Evolutionary conservation across 2,797 vertebrate genomes (phyloP), one percentile per base, ranked within the genome.

Genomic region (Prionace glauca): DNA sequence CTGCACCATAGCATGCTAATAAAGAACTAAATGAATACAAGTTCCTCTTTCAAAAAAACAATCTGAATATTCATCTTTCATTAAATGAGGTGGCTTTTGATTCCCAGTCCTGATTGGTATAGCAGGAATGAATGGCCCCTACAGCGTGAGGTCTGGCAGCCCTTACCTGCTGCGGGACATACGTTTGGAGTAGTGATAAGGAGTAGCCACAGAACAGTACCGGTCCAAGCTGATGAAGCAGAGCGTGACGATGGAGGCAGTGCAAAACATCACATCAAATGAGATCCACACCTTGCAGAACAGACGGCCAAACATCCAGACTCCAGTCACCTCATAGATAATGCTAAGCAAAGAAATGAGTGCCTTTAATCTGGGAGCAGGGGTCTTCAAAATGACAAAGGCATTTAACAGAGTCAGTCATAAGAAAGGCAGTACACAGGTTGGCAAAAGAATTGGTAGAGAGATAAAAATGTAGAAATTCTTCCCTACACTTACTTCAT

Each of bases 201-300:
- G 98, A 96, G 97, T 98, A 96, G 97, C 98, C 77, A 98, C 97
- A 0, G 97, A 97, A 93, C 98, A 96, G 95, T 96, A 98, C 86
- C 98, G 97, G 96, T 98, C 98, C 10, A 98, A 97, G 0, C 98
- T 98, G 96, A 98, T 98, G 94, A 98, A 97, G 0, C 98, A 98
- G 95, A 98, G 96, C 96, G 97, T 98, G 91, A 98, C 97, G 96
- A 98, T 98, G 95, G 98, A 98, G 62, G 98, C 98, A 0, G 98
- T 98, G 97, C 98, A 98, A 96, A 98, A 98, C 50, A 98, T 97
- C 24, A 98, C 98, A 1, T 98, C 98, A 96, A 98, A 96, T 0
- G 97, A 98, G 0, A 98, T 97, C 98, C 98, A 98, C 32, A 97
- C 97, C 0, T 95, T 97, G 96, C 98, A 98, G 95, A 98, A 97